phyloP scores from a whole-genome alignment of 2,888 invertebrate species.

The Tetrapedia diversipes region DNA sequence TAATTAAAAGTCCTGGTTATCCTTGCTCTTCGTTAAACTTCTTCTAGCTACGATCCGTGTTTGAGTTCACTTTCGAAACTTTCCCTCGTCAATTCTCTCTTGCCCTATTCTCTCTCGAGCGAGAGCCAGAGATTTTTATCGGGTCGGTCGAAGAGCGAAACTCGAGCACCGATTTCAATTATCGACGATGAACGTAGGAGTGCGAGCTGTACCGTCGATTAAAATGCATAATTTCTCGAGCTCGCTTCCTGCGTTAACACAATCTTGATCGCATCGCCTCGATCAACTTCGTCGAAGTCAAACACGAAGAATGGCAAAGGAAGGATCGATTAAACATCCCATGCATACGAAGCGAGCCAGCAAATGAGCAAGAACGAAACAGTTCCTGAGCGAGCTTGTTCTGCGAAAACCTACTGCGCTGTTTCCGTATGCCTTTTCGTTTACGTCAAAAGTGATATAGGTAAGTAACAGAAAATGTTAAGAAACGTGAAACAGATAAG shows the following conservation, averaged over 20 bases:
- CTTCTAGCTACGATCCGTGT: conserved; percentile 39
- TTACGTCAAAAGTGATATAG: too few relatives aligned
- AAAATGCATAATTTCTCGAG: conserved; percentile 33
- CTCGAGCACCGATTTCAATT: conserved; percentile 21
- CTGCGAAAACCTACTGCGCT: too few relatives aligned
- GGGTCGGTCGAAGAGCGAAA: not conserved
- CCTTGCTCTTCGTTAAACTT: conserved; percentile 46
- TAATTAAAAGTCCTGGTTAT: conserved; percentile 65
- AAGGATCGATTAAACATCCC: conserved; percentile 17
- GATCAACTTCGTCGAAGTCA: not conserved
- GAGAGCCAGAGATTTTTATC: conserved; percentile 28
- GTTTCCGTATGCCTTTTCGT: too few relatives aligned
- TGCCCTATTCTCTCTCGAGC: not conserved
- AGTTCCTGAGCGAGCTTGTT: not conserved
- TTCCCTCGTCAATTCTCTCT: not conserved
- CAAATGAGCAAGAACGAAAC: not conserved
- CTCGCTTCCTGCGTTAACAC: not conserved
- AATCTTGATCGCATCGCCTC: not conserved
- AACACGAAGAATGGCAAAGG: conserved; percentile 17
- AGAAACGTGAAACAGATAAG: not conserved
- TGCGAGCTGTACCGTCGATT: conserved; percentile 16
- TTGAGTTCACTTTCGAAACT: conserved; percentile 53
- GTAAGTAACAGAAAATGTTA: too few relatives aligned
- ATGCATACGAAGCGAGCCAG: not conserved
- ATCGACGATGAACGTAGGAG: not conserved